Base-by-base conservation (phyloP, 1,140 invertebrate species). In the Drosophila obscura region DNA sequence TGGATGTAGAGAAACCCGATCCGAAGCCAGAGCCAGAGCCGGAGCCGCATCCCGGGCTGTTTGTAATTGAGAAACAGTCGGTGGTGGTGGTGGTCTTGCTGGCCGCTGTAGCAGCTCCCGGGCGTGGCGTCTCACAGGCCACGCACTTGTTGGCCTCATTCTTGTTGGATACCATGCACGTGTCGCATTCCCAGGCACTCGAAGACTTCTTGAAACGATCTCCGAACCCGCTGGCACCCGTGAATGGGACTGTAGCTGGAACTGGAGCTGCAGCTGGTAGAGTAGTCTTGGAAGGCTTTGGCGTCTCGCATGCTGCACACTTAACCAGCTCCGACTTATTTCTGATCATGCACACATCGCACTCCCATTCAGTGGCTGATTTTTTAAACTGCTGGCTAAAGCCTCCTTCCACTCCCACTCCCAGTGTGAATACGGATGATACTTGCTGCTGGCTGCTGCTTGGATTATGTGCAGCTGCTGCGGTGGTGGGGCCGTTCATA, bases 111-210 rank as follows among this genome's bases (percentile, higher is more conserved):
- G 49, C 0, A 28, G 35, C 9, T 26, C n/a, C 24, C 22, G 9
- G 41, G 15, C 71, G 67, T 5, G 77, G 75, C 2, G 74, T 78
- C 2, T 63, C 59, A 28, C 82, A 85, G 50, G 95, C 96, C n/a
- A 94, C 92, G 92, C 96, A 96, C 72, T 93, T 94, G 8, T 63
- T 78, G 44, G 84, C 92, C 39, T 93, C 91, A 9, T 77, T 77
- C n/a, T 94, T 93, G 85, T 96, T 96, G 63, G 92, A 91, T 8
- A 96, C 82, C 91, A 95, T 93, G 84, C 96, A 96, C 16, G 92
- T 91, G 5, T 93, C 91, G 89, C 96, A 96, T 71, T 95, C 94
- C 95, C 95, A 96, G 66, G 92, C 92, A 8, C 53, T 52, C 9
- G 92, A 72, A 9, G 93, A 64, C 26, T 76, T 90, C 77, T 94